Base-by-base conservation (phyloP, 2,888 invertebrate genomes). In the Caenorhabditis sinica region DNA sequence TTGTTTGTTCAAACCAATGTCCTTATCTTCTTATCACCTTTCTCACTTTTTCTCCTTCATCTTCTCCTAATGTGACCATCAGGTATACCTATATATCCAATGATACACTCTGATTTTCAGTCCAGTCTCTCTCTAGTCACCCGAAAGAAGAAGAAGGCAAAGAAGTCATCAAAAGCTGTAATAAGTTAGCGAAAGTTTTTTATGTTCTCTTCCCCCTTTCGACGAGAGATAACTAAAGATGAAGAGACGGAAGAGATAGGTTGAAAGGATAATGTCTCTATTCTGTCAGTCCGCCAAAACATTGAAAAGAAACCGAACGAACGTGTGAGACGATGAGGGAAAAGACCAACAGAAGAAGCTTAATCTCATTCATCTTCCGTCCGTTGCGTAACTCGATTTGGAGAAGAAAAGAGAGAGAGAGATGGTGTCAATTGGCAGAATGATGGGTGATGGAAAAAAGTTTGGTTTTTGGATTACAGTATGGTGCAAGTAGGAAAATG, bases 131-230 rank as follows among this genome's bases (percentile, higher is more conserved):
- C 1, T 58, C 17, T 28, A 56, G 23, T 15, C 25, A 28, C 25
- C 56, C 56, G 13, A 9, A 56, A 56, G 15, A 17, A 4, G 23
- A 51, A 49, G 49, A 49, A 49, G 20, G n/a, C n/a, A n/a, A 49
- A 49, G 49, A 49, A 30, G 49, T 60, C 63, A 60, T 80, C 58
- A 82, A 74, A 61, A 82, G 82, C 74, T 75, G 82, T 69, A 82
- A 74, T 82, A 74, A 73, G 82, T 74, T 82, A 69, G 74, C 75
- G 74, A 69, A 82, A 82, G 75, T 82, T 74, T 66, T 75, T 61
- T 69, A 56, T 69, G 53, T 43, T 56, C 68, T 65, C 28, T 36
- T 23, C 25, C 25, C 45, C 40, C 0, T 36, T 36, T 0, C n/a
- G 49, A 49, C 5, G n/a, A 63, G 45, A 23, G 49, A 25, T 2